phyloP scores from a whole-genome alignment of 1,140 invertebrate species.

The Cotesia vestalis region DNA sequence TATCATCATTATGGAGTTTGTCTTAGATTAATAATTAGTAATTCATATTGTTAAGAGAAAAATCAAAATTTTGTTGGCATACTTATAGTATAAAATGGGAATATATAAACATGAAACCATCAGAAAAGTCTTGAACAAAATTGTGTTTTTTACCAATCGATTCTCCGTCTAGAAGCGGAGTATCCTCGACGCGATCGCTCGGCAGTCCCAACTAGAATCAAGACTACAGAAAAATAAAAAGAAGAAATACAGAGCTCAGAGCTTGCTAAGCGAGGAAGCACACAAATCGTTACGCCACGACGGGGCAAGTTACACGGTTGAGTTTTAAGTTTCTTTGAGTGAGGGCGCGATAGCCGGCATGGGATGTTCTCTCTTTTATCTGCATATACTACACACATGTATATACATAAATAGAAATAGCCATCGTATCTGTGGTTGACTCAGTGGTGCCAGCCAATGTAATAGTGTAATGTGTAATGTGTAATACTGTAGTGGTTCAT shows the following conservation, averaged over 20 bases:
- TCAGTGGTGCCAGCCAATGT: too few species aligned
- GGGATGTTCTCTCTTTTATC: constrained; percentile 23
- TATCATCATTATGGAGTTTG: not conserved
- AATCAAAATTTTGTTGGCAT: not conserved
- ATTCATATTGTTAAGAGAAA: not conserved
- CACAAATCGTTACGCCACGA: constrained; percentile 29
- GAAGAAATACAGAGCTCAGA: not conserved
- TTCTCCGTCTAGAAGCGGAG: not conserved
- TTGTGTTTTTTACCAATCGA: not conserved
- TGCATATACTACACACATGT: constrained; percentile 1
- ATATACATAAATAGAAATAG: constrained; percentile 6
- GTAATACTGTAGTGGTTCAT: not conserved
- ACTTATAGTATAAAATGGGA: too few species aligned
- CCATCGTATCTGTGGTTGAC: not conserved
- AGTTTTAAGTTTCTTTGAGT: constrained; percentile 29
- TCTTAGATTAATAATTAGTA: too few species aligned
- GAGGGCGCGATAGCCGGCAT: constrained; percentile 24
- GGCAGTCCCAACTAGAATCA: not conserved
- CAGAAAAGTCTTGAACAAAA: too few species aligned
- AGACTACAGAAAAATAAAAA: not conserved
- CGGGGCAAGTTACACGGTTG: constrained; percentile 22
- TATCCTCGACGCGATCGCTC: constrained; percentile 19
- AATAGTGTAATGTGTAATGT: too few species aligned
- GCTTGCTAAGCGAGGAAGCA: not conserved
- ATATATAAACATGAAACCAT: too few species aligned